A percentile compares a stretch with the other conserved stretches of the same genome.
phyloP scores from a whole-genome alignment of 2,797 vertebrate species.

The Apogon hyalosoma region DNA sequence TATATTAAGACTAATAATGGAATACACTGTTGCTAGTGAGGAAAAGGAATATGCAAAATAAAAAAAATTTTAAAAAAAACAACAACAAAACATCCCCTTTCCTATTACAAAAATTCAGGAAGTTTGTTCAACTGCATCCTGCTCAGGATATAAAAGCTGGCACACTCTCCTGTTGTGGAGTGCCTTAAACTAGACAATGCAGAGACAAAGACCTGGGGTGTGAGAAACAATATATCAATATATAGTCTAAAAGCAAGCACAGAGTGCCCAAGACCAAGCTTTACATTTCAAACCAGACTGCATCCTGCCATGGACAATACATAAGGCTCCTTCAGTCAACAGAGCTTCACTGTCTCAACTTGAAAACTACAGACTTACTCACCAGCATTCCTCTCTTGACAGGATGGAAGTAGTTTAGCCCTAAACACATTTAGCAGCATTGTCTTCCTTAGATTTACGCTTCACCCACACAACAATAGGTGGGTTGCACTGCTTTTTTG shows the following conservation, averaged over 20 bases:
- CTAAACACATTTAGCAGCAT: constrained; percentile 10
- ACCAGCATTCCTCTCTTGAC: constrained; percentile 39
- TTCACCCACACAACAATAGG: constrained; percentile 2
- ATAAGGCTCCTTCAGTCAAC: neutral
- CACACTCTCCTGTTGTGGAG: constrained; percentile 17
- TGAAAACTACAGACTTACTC: constrained; percentile 25
- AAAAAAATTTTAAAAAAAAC: constrained; percentile 1
- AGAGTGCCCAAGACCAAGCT: neutral
- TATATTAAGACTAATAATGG: constrained; percentile 3
- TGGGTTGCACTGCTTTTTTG: constrained; percentile 7
- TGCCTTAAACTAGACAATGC: constrained; percentile 43
- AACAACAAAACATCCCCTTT: constrained; percentile 27
- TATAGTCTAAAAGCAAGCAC: constrained; percentile 30
- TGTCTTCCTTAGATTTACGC: constrained; percentile 13
- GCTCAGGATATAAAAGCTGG: constrained; percentile 42
- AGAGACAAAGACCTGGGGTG: constrained; percentile 36
- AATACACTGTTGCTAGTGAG: neutral
- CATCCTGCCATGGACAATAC: constrained; percentile 25
- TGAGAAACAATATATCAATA: constrained; percentile 35
- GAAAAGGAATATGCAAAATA: constrained; percentile 11
- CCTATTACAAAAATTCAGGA: constrained; percentile 63
- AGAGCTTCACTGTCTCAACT: constrained; percentile 34
- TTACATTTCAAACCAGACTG: neutral
- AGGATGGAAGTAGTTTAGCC: constrained; percentile 35
- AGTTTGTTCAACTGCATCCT: constrained; percentile 72